Base-by-base conservation (phyloP, 2,888 invertebrate species). In the Diaperis boleti region DNA sequence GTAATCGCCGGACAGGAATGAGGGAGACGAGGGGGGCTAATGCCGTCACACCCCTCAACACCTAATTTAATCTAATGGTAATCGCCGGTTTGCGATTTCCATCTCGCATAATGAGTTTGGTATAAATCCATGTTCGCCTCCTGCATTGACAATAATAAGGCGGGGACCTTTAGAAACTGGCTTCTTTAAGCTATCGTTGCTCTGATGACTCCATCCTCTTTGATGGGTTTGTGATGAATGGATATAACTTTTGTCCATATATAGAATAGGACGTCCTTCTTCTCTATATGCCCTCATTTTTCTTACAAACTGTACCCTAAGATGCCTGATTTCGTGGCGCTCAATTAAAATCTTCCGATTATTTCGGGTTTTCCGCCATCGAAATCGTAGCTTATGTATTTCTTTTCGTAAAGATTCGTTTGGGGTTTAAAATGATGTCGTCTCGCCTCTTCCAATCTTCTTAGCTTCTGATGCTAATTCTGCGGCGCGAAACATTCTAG, bases 191-290 rank as follows among this genome's bases (percentile, higher is more conserved):
- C n/a, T 1, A 4, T 5, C 1, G 11, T 56, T 56, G 11, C 4
- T 56, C 5, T 45, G 3, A 13, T 45, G 33, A 14, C 1, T 18
- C 17, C 45, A 47, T 5, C 37, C 45, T 37, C 33, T 35, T 3
- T 4, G 4, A 14, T 31, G 39, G 4, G 14, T 45, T 3, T 45
- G 29, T 15, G 4, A 37, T 13, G 14, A n/a, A 17, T 55, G 31
- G n/a, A 55, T 42, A 26, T 29, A 44, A 3, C 8, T 31, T 44
- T 56, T 22, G 18, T 47, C 37, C 3, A 14, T 11, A 35, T 47
- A 57, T 6, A 57, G 37, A 26, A 57, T 57, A 22, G 10, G 22
- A 15, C 57, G 13, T 7, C n/a, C 14, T 22, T 47, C 7, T 8
- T 35, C 6, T 11, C 47, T 33, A 35, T 18, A 37, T 47, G 35